A percentile compares a stretch with the other conserved stretches of the same genome.
phyloP scores from a whole-genome alignment of 2,888 invertebrate species.

The Gastracanthus pulcherrimus region DNA sequence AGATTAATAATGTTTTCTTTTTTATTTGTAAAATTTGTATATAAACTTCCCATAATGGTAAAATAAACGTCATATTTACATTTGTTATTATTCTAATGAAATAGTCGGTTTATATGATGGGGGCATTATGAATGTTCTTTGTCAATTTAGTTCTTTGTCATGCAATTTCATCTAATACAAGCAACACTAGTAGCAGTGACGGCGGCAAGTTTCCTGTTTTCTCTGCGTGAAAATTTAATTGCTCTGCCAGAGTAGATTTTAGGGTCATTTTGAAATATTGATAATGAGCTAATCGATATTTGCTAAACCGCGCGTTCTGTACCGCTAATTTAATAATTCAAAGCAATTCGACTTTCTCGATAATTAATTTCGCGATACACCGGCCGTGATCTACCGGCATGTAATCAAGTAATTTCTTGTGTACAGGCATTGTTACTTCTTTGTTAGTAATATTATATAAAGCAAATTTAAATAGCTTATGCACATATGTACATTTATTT shows the following conservation, averaged over 20 bases:
- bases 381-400: background rate
- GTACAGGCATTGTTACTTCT: no score
- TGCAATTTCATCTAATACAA: background rate
- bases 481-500: no score
- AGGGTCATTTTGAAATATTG: constrained; percentile 9
- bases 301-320: background rate
- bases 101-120: no score
- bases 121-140: no score
- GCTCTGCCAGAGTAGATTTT: background rate
- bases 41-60: no score
- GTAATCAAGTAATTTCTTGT: background rate
- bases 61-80: no score
- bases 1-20: no score
- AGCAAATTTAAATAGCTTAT: no score
- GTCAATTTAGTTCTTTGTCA: background rate
- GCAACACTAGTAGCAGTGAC: background rate
- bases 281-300: constrained; percentile 38
- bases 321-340: constrained; percentile 24
- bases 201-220: background rate
- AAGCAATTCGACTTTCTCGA: background rate
- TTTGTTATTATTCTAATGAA: no score
- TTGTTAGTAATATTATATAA: no score
- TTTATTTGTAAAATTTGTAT: no score
- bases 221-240: background rate
- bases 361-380: constrained; percentile 13